Conservation (phyloP, 2,113 vertebrate species). For the Spea bombifrons region DNA sequence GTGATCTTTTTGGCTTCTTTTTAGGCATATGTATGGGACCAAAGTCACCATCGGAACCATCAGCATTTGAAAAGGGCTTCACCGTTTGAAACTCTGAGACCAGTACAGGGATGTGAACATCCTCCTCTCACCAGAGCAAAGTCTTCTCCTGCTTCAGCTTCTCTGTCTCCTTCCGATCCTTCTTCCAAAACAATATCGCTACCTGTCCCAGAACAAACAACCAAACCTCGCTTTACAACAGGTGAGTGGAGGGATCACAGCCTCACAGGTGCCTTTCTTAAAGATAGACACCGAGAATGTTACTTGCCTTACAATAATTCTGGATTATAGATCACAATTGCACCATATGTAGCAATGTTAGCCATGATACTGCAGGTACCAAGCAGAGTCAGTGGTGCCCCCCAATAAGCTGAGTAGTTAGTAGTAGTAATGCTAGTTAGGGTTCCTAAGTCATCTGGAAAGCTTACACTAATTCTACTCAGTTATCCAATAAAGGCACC, state of each 20-base stretch:
- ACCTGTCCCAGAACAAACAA: conserved; percentile 64
- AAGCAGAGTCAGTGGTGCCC: too few relatives aligned
- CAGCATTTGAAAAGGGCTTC: conserved; percentile 63
- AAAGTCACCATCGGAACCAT: conserved; percentile 66
- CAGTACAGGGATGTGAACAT: conserved; percentile 68
- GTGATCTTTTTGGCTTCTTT: conserved; percentile 15
- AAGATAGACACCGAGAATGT: too few relatives aligned
- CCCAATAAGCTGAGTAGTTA: too few relatives aligned
- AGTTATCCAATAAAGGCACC: too few relatives aligned
- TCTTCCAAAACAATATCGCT: conserved; percentile 61
- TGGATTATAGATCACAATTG: too few relatives aligned
- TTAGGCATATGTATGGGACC: conserved; percentile 84
- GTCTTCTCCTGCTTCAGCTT: conserved; percentile 82
- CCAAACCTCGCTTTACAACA: conserved; percentile 79
- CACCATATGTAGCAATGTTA: too few relatives aligned
- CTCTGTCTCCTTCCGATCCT: conserved; percentile 66
- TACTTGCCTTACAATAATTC: too few relatives aligned
- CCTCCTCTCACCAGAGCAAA: conserved; percentile 79
- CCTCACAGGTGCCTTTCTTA: background rate
- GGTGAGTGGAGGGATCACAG: conserved; percentile 59
- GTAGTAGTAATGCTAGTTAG: too few relatives aligned
- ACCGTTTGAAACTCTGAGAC: conserved; percentile 60
- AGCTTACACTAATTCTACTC: too few relatives aligned
- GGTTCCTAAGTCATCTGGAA: too few relatives aligned
- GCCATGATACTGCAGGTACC: too few relatives aligned